Conservation (phyloP, 1,140 invertebrate species). For the Hermatobates lingyangjiaoensis region DNA sequence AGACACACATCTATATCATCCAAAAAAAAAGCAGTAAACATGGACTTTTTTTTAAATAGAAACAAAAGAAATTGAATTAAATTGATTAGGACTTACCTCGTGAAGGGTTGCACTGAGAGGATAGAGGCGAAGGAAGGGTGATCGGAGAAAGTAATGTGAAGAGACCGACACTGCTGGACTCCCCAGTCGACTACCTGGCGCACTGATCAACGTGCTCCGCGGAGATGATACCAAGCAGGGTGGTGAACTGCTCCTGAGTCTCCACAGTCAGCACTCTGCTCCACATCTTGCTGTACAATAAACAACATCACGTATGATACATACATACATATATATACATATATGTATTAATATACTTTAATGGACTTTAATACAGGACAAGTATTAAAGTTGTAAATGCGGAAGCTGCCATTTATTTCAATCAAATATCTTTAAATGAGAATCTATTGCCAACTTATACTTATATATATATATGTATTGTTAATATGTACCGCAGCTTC, state of each 20-base stretch:
- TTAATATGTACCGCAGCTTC: too few species aligned
- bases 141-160: constrained; percentile 40
- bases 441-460: too few species aligned
- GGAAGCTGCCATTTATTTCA: too few species aligned
- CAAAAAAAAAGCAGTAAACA: neutral
- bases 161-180: constrained; percentile 48
- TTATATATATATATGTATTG: too few species aligned
- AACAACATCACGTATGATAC: too few species aligned
- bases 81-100: constrained; percentile 36
- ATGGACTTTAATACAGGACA: too few species aligned
- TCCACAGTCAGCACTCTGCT: constrained; percentile 32
- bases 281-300: constrained; percentile 28
- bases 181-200: constrained; percentile 44
- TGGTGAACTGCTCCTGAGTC: constrained; percentile 41
- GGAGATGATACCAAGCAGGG: constrained; percentile 39
- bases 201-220: constrained; percentile 45
- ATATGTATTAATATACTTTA: too few species aligned
- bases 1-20: neutral
- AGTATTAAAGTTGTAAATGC: too few species aligned
- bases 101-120: constrained; percentile 52
- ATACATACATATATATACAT: too few species aligned
- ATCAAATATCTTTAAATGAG: too few species aligned
- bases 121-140: constrained; percentile 45
- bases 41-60: neutral
- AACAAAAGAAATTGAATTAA: neutral